Conservation (phyloP, 1,140 invertebrate genomes). For the Heterodera schachtii region DNA sequence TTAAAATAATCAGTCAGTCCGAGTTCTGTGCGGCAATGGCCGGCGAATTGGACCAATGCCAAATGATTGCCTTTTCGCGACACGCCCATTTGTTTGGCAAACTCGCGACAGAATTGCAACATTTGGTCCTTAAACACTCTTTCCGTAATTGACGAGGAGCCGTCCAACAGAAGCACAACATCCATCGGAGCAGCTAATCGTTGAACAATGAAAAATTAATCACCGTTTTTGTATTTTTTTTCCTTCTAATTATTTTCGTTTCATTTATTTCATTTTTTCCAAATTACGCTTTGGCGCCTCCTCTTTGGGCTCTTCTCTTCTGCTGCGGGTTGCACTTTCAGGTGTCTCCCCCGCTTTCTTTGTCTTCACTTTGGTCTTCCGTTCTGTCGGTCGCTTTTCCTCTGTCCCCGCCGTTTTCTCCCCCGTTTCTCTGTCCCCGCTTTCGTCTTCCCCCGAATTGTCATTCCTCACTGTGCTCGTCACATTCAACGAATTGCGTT, state of each 20-base stretch:
- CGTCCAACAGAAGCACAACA: background rate
- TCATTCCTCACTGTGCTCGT: background rate
- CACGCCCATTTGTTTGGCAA: background rate
- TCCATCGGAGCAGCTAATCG: background rate
- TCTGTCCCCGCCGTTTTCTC: too few relatives aligned
- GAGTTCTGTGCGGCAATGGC: background rate
- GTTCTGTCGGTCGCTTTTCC: background rate
- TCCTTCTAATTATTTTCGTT: background rate
- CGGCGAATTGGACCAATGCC: constrained; percentile 1
- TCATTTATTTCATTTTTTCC: background rate
- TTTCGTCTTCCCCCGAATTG: background rate
- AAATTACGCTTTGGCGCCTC: background rate
- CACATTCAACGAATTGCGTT: background rate
- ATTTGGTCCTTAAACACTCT: background rate
- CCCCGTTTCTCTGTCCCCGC: too few relatives aligned
- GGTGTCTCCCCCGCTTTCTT: background rate
- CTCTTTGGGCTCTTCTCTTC: background rate
- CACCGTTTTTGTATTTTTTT: too few relatives aligned
- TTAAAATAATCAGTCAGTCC: background rate
- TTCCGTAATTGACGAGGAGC: background rate
- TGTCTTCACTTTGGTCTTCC: background rate
- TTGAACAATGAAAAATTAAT: too few relatives aligned
- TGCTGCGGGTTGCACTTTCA: too few relatives aligned
- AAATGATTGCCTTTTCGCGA: background rate
- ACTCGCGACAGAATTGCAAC: background rate